Conservation (phyloP, 2,888 invertebrate genomes). For the Anaspis maculata region DNA sequence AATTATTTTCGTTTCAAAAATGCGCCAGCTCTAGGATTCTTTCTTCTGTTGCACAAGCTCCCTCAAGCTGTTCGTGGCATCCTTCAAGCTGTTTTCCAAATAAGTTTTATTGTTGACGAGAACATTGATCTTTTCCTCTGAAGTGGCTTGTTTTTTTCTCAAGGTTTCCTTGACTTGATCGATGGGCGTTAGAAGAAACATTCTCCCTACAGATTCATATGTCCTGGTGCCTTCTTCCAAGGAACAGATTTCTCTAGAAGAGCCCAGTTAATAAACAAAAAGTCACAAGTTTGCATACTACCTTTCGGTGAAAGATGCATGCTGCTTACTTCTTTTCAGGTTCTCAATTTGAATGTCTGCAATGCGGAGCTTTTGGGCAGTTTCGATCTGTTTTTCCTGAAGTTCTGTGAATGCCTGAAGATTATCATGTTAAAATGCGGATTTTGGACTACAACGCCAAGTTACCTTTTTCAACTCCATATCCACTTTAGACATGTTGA, state of each 20-base stretch:
- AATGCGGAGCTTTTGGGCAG: slow-evolving; percentile 68
- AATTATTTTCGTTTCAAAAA: too few species aligned
- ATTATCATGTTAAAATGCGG: background rate
- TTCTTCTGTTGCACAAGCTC: slow-evolving; percentile 71
- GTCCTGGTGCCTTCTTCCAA: slow-evolving; percentile 59
- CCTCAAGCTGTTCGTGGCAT: slow-evolving; percentile 75
- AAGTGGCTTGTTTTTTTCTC: slow-evolving; percentile 47
- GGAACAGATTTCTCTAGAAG: slow-evolving; percentile 47
- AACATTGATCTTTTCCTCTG: slow-evolving; percentile 61
- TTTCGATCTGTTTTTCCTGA: slow-evolving; percentile 73
- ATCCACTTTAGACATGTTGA: slow-evolving; percentile 38
- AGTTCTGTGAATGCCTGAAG: slow-evolving; percentile 68
- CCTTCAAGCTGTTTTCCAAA: slow-evolving; percentile 71
- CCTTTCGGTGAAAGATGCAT: slow-evolving; percentile 62
- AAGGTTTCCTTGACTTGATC: slow-evolving; percentile 56
- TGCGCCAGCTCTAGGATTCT: too few species aligned
- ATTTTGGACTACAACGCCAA: slow-evolving; percentile 2
- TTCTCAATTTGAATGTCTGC: slow-evolving; percentile 71
- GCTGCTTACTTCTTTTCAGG: slow-evolving; percentile 57
- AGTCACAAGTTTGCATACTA: slow-evolving; percentile 35
- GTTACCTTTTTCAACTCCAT: slow-evolving; percentile 41
- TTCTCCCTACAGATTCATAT: slow-evolving; percentile 76
- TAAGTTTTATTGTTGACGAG: slow-evolving; percentile 70
- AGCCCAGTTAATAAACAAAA: background rate
- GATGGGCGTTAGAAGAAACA: slow-evolving; percentile 68